These are phyloP conservation scores for Falcunculus frontatus DNA, from an alignment of 2,113 vertebrate species.

Conservation along the genomic window DNA sequence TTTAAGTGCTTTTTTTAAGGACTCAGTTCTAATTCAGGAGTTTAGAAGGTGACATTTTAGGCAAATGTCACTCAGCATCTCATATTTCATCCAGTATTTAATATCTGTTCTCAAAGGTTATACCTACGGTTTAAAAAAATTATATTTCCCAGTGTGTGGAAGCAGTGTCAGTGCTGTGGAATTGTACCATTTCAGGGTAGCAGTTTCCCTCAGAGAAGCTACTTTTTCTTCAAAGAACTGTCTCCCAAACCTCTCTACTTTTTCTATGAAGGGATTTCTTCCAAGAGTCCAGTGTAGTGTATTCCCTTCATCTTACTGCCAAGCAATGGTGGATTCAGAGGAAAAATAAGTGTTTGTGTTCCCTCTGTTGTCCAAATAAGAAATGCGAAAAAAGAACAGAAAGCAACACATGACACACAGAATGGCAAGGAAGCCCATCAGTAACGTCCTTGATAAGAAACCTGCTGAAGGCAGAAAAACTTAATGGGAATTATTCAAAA, in stretches of 20 bases:
- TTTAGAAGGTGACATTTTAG: neutral
- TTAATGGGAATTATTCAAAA: neutral
- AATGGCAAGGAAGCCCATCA: neutral
- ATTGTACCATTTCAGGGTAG: neutral
- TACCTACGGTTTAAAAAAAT: neutral
- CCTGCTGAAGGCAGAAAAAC: neutral
- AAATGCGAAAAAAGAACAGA: neutral
- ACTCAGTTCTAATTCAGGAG: neutral
- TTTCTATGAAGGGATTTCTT: neutral
- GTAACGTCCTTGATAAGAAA: neutral
- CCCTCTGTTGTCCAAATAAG: neutral
- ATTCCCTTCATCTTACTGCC: neutral
- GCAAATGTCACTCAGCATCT: neutral
- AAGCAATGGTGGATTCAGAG: neutral
- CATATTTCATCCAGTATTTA: neutral
- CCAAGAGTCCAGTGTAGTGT: neutral
- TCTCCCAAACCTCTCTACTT: neutral
- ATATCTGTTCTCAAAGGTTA: neutral
- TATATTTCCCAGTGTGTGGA: neutral
- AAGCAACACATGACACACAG: neutral
- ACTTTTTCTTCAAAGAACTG: neutral
- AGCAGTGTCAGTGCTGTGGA: neutral
- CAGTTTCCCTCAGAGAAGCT: neutral
- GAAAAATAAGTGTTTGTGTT: neutral
- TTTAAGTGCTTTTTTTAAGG: neutral